Evolutionary conservation across 2,797 vertebrate genomes (phyloP).

Genomic region (Sebastiscus albofasciatus): DNA sequence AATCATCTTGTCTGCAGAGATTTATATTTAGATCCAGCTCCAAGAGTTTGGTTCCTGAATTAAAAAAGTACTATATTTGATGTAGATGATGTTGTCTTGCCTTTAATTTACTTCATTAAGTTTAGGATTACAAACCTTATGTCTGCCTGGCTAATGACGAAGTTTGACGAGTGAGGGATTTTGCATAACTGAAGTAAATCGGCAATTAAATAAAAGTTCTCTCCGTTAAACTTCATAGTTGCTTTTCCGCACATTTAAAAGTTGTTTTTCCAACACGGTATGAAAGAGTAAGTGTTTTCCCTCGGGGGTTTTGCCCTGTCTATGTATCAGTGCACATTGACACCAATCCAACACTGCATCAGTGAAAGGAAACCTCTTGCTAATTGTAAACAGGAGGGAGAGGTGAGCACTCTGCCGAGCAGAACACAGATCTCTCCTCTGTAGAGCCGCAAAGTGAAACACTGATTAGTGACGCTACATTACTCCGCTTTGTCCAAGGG

Average conservation of each 20-base stretch:
- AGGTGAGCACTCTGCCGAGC: slow-evolving; percentile 69
- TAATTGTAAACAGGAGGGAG: slow-evolving; percentile 75
- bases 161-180: slow-evolving; percentile 16
- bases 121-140: slow-evolving; percentile 31
- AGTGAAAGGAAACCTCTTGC: slow-evolving; percentile 56
- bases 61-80: slow-evolving; percentile 14
- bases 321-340: slow-evolving; percentile 48
- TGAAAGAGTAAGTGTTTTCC: slow-evolving; percentile 41
- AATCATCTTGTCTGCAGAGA: not conserved
- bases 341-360: slow-evolving; percentile 54
- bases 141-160: slow-evolving; percentile 39
- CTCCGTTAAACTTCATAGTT: slow-evolving; percentile 10
- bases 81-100: slow-evolving; percentile 1
- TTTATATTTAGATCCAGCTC: slow-evolving; percentile 3
- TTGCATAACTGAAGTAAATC: slow-evolving; percentile 21
- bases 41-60: slow-evolving; percentile 2
- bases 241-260: slow-evolving; percentile 41
- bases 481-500: slow-evolving; percentile 80
- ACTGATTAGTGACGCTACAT: slow-evolving; percentile 82
- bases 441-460: slow-evolving; percentile 69
- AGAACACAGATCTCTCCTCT: slow-evolving; percentile 73
- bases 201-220: slow-evolving; percentile 30
- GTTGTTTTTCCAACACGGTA: slow-evolving; percentile 27
- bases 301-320: slow-evolving; percentile 30
- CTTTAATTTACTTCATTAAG: slow-evolving; percentile 42